Evolutionary conservation across 1,140 invertebrate species (phyloP).

Genomic region (Chironomus tepperi): DNA sequence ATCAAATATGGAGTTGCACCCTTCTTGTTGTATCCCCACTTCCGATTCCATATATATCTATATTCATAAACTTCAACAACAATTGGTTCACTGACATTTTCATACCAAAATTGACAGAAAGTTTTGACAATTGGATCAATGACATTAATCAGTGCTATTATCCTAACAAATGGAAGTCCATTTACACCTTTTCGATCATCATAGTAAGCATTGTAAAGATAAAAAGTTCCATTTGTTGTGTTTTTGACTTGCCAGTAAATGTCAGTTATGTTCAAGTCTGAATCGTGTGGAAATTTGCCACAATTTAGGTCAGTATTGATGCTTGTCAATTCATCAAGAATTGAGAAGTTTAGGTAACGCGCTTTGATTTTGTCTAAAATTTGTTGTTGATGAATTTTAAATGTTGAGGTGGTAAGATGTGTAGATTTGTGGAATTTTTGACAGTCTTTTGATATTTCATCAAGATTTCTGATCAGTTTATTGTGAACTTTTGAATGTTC

Average conservation of each 20-base stretch:
- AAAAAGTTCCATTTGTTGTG: constrained; percentile 5
- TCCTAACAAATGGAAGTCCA: not conserved
- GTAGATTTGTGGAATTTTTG: no score
- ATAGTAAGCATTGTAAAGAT: not conserved
- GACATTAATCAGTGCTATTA: not conserved
- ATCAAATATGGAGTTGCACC: not conserved
- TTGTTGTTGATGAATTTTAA: no score
- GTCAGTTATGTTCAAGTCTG: not conserved
- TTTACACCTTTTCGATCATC: not conserved
- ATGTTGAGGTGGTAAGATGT: no score
- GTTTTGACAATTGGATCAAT: not conserved
- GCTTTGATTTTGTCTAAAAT: no score
- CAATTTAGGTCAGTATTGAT: no score
- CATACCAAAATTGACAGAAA: constrained; percentile 19
- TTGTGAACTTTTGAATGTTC: no score
- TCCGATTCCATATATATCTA: not conserved
- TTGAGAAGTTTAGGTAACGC: no score
- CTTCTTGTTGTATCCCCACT: not conserved
- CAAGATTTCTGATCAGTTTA: no score
- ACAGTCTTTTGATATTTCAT: no score
- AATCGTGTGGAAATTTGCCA: no score
- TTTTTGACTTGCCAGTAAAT: not conserved
- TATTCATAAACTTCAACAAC: not conserved
- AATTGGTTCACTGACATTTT: not conserved
- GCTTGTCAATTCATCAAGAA: no score